Percentiles rank a stretch among this genome's conserved stretches.
Conservation (phyloP, 2,113 vertebrate genomes). For the Rhinolophus sinicus region DNA sequence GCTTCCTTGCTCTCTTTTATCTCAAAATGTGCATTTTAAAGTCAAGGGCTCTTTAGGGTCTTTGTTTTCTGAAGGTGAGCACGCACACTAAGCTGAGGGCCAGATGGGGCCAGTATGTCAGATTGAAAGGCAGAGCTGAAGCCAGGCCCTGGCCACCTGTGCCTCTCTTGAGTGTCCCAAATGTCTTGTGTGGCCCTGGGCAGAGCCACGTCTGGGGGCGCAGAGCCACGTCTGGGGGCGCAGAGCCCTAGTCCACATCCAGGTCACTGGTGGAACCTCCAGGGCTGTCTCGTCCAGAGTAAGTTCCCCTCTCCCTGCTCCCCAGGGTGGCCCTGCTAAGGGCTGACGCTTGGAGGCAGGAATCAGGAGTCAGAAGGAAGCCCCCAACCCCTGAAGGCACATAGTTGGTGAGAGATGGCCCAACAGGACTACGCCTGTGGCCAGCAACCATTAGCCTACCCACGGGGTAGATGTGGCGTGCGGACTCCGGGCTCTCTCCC, state of each 20-base stretch:
- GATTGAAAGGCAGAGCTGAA: not conserved
- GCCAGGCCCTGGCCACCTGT: not conserved
- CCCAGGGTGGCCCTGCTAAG: too few relatives aligned
- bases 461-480: fast-evolving
- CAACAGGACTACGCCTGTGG: fast-evolving
- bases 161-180: not conserved
- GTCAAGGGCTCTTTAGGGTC: not conserved
- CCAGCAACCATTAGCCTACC: not conserved
- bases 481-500: not conserved
- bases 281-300: not conserved
- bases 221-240: not conserved
- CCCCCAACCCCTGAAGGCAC: not conserved
- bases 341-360: not conserved
- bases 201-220: not conserved
- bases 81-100: fast-evolving
- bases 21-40: not conserved
- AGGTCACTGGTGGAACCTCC: not conserved
- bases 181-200: not conserved
- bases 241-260: not conserved
- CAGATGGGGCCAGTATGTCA: not conserved
- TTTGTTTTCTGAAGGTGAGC: not conserved
- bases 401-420: fast-evolving
- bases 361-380: not conserved
- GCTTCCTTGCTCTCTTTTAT: not conserved
- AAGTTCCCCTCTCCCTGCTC: not conserved